Conservation (phyloP, 2,113 vertebrate species). For the Origma solitaria region DNA sequence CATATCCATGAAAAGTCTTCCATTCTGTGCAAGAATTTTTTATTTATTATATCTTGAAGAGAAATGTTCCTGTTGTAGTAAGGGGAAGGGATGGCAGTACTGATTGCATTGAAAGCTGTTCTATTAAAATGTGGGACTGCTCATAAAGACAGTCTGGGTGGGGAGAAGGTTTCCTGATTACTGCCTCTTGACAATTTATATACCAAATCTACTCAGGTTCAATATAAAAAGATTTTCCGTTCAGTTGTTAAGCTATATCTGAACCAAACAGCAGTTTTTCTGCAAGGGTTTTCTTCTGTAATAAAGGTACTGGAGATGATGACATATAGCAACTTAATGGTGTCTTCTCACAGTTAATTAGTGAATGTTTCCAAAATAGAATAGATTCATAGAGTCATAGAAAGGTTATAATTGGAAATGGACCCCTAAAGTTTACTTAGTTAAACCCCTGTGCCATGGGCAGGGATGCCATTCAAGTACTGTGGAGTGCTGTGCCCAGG, state of each 20-base stretch:
- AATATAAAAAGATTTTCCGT: neutral
- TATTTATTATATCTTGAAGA: neutral
- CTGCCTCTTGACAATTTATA: neutral
- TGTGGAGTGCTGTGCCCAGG: neutral
- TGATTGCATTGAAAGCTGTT: neutral
- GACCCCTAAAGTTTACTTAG: neutral
- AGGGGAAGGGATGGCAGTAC: neutral
- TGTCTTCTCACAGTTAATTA: neutral
- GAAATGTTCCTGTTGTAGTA: neutral
- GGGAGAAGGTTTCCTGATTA: neutral
- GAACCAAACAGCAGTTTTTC: neutral
- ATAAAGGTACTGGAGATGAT: neutral
- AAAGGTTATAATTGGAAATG: neutral
- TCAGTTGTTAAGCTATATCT: neutral
- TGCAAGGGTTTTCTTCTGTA: neutral
- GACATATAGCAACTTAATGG: neutral
- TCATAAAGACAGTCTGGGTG: neutral
- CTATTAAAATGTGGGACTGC: neutral
- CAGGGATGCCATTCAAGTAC: neutral
- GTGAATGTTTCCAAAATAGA: neutral
- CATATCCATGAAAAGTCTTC: neutral
- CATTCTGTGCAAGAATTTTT: neutral
- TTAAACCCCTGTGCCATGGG: neutral
- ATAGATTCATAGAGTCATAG: neutral
- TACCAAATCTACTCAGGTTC: neutral